These are phyloP conservation scores for Corythaixoides concolor DNA, from an alignment of 2,113 vertebrate species.

Conservation along the genomic window DNA sequence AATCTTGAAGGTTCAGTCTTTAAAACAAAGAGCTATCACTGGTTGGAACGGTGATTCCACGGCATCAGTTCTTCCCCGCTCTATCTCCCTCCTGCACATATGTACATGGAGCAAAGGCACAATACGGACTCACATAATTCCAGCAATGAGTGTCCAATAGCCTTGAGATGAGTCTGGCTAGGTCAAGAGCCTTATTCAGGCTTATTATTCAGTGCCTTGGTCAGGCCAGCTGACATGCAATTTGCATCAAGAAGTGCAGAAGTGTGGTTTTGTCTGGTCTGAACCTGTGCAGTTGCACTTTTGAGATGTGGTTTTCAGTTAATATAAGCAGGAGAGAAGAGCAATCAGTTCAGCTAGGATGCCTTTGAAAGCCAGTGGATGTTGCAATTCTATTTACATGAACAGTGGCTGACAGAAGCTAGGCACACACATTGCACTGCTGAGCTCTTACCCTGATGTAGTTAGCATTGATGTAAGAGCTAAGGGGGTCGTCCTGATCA, in stretches of 20 bases:
- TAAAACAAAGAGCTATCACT: not conserved
- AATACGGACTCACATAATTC: not conserved
- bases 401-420: not conserved
- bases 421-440: not conserved
- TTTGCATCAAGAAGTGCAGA: not conserved
- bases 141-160: not conserved
- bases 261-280: not conserved
- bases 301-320: not conserved
- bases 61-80: not conserved
- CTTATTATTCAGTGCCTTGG: not conserved
- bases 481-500: constrained; percentile 92
- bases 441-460: constrained; percentile 88
- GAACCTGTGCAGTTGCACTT: not conserved
- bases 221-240: not conserved
- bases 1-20: not conserved
- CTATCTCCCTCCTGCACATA: not conserved
- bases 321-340: constrained; percentile 4
- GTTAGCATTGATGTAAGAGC: constrained; percentile 96
- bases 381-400: not conserved
- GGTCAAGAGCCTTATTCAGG: not conserved
- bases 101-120: not conserved
- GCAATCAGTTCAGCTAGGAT: not conserved
- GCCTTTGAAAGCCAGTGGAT: not conserved
- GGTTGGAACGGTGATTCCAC: not conserved
- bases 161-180: not conserved